These are phyloP conservation scores for Ramphastos sulfuratus DNA, from an alignment of 2,113 vertebrate genomes.

Conservation along the genomic window DNA sequence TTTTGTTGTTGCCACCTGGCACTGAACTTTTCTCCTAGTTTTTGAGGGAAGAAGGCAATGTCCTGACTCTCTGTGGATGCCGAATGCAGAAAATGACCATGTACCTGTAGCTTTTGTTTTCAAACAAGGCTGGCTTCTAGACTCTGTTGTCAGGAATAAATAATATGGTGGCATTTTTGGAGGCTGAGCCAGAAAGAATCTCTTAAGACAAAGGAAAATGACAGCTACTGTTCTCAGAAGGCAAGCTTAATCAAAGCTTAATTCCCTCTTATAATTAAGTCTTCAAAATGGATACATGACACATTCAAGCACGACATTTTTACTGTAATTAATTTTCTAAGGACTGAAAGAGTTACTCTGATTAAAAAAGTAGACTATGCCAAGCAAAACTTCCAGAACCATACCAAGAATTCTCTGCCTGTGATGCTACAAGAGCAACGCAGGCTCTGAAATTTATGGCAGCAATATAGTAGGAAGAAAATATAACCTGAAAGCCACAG, in stretches of 20 bases:
- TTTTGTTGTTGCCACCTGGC: neutral
- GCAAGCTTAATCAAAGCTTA: conserved; percentile 60
- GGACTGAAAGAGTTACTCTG: neutral
- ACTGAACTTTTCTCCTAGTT: neutral
- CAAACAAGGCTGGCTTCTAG: neutral
- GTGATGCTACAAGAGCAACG: neutral
- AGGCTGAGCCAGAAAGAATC: neutral
- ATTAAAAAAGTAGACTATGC: neutral
- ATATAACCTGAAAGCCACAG: neutral
- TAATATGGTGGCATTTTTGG: neutral
- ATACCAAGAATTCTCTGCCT: neutral
- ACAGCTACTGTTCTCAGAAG: conserved; percentile 42
- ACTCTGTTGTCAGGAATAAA: neutral
- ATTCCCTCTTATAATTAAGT: conserved; percentile 63
- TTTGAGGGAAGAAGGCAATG: neutral
- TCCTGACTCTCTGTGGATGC: neutral
- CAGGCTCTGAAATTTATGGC: neutral
- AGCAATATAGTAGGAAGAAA: rapidly evolving
- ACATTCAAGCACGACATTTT: conserved; percentile 46
- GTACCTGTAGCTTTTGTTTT: neutral
- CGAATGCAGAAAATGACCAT: neutral
- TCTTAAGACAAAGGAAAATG: conserved; percentile 37
- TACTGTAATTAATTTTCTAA: conserved; percentile 61
- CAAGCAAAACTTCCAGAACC: conserved; percentile 6
- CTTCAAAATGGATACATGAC: conserved; percentile 56